A percentile compares a stretch with the other conserved stretches of the same genome.
phyloP scores from a whole-genome alignment of 2,113 vertebrate genomes.

The Tursiops truncatus region DNA sequence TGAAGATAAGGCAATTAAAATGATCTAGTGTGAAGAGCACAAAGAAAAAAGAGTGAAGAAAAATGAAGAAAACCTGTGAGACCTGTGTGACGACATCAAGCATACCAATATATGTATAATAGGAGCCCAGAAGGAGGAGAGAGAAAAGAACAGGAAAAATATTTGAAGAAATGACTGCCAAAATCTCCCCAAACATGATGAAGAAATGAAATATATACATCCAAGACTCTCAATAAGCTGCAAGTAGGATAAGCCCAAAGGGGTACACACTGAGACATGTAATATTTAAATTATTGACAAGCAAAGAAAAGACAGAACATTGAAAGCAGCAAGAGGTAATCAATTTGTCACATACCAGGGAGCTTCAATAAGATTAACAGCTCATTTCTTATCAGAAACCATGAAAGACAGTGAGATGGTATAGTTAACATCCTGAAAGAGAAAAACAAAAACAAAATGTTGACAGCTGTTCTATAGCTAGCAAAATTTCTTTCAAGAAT shows the following conservation, averaged over 20 bases:
- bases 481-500: not conserved
- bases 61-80: not conserved
- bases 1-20: not conserved
- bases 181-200: not conserved
- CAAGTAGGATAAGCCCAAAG: not conserved
- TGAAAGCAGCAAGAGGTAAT: not conserved
- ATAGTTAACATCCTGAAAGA: not conserved
- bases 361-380: not conserved
- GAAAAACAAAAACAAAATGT: not conserved
- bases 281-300: not conserved
- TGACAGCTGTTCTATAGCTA: not conserved
- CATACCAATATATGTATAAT: not conserved
- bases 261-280: not conserved
- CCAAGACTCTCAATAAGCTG: not conserved
- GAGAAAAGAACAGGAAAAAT: not conserved
- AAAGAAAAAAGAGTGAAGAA: not conserved
- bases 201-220: not conserved
- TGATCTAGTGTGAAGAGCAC: not conserved
- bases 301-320: not conserved
- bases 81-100: not conserved
- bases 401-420: not conserved
- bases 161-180: not conserved
- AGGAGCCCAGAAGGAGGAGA: not conserved
- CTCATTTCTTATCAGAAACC: not conserved
- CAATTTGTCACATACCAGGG: not conserved